Evolutionary conservation across 2,888 invertebrate species (phyloP).

Genomic region (Hypomecis atomaria): DNA sequence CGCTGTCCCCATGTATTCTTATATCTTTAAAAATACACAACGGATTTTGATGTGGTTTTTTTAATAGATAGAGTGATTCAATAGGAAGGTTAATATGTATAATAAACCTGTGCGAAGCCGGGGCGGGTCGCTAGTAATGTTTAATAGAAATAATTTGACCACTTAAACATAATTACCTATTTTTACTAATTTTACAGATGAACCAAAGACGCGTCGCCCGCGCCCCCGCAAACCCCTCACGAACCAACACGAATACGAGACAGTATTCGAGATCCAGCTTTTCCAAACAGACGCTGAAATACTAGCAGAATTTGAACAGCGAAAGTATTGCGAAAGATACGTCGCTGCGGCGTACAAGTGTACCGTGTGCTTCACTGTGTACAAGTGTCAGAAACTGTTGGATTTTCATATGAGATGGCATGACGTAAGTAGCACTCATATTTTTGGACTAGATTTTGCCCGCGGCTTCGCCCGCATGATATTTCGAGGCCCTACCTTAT

Average conservation of each 20-base stretch:
- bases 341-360: constrained; percentile 28
- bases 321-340: constrained; percentile 31
- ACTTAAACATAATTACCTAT: too few relatives aligned
- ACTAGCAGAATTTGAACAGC: constrained; percentile 18
- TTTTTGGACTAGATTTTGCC: too few relatives aligned
- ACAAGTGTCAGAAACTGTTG: constrained; percentile 38
- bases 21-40: too few relatives aligned
- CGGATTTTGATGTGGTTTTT: too few relatives aligned
- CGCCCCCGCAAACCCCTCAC: constrained; percentile 31
- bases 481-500: too few relatives aligned
- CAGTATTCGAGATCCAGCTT: constrained; percentile 37
- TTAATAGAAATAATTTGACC: too few relatives aligned
- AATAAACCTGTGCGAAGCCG: too few relatives aligned
- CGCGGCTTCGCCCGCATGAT: too few relatives aligned
- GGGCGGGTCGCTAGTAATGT: too few relatives aligned
- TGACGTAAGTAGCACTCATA: constrained; percentile 27
- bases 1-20: too few relatives aligned
- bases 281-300: constrained; percentile 20
- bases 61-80: too few relatives aligned
- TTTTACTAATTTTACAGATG: constrained; percentile 18
- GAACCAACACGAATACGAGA: constrained; percentile 36
- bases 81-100: too few relatives aligned
- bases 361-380: constrained; percentile 35
- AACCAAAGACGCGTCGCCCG: constrained; percentile 24
- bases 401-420: constrained; percentile 42